phyloP scores from a whole-genome alignment of 2,113 vertebrate species.

The Engystomops pustulosus region DNA sequence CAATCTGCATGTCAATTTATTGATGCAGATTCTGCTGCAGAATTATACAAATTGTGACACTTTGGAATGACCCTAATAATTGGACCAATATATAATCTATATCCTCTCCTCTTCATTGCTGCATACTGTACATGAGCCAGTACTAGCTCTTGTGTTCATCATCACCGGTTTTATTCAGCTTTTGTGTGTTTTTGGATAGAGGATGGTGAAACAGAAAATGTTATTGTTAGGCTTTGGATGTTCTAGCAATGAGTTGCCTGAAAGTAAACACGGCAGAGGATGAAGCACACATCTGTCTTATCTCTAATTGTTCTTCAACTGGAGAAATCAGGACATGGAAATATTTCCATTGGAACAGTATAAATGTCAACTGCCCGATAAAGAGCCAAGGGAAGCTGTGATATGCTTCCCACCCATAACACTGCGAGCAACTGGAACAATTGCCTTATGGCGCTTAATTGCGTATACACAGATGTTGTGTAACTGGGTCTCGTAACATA shows the following conservation, averaged over 20 bases:
- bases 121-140: no score
- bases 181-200: conserved; percentile 2
- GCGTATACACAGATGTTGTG: conserved; percentile 22
- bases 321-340: conserved; percentile 11
- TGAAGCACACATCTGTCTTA: conserved; percentile 19
- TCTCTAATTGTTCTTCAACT: conserved; percentile 8
- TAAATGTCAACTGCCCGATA: conserved; percentile 7
- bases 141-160: not conserved
- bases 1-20: no score
- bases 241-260: not conserved
- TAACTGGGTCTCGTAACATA: not conserved
- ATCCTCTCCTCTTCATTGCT: not conserved
- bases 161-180: not conserved
- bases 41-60: no score
- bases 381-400: conserved; percentile 24
- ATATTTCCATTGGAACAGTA: conserved; percentile 31
- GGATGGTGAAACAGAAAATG: not conserved
- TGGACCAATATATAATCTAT: not conserved
- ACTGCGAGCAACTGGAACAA: not conserved
- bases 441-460: not conserved
- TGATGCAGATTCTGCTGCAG: no score
- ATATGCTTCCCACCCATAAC: not conserved
- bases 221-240: conserved; percentile 23
- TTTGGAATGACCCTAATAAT: no score
- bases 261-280: conserved; percentile 11